Evolutionary conservation across 64 coral and sea anemone genomes (phyloP).

Genomic region (Stichodactyla helianthus): DNA sequence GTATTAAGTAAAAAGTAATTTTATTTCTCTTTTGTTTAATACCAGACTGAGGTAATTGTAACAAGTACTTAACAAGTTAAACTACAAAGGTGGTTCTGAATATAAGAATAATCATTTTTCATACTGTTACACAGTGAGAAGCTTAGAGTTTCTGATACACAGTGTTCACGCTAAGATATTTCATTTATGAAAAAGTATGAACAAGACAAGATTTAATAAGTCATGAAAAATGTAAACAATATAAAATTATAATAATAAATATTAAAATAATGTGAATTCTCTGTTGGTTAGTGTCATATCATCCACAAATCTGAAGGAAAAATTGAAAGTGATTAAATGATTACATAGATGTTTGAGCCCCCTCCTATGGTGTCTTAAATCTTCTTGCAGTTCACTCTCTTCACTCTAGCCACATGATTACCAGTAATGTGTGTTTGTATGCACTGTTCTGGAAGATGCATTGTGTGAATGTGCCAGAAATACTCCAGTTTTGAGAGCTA

Average conservation of each 20-base stretch:
- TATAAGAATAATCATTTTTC: not conserved
- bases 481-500: too few species aligned
- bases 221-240: not conserved
- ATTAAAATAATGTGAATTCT: slow-evolving; percentile 97
- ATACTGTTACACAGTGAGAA: not conserved
- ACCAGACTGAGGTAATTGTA: too few species aligned
- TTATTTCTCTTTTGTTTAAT: too few species aligned
- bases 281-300: slow-evolving; percentile 99
- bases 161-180: too few species aligned
- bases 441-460: too few species aligned
- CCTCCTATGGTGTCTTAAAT: not conserved
- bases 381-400: too few species aligned
- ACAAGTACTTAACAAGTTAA: too few species aligned
- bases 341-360: not conserved
- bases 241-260: not conserved
- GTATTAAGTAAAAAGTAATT: too few species aligned
- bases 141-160: not conserved
- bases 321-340: not conserved
- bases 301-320: slow-evolving; percentile 91
- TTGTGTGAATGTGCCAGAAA: too few species aligned
- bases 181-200: not conserved
- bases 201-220: not conserved
- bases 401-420: too few species aligned
- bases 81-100: not conserved
- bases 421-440: too few species aligned